A percentile compares a stretch with the other conserved stretches of the same genome.
These are phyloP conservation scores for Tyrophagus putrescentiae DNA, from an alignment of 1,140 invertebrate species.

Conservation along the genomic window DNA sequence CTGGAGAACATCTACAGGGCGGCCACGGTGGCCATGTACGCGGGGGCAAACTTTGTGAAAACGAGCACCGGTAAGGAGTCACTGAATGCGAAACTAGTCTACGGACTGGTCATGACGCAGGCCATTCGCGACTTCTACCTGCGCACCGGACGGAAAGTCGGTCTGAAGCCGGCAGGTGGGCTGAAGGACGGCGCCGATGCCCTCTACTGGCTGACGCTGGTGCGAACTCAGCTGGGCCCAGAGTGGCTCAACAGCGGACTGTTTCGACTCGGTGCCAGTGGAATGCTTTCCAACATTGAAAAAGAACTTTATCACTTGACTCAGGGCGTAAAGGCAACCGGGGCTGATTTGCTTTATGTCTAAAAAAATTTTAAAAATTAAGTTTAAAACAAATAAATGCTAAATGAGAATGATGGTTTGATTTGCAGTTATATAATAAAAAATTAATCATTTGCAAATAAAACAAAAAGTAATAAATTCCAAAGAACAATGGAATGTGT, in stretches of 20 bases:
- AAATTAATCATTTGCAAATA: too few relatives aligned
- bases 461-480: too few relatives aligned
- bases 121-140: constrained; percentile 71
- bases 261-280: constrained; percentile 88
- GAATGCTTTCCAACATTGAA: constrained; percentile 62
- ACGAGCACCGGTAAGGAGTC: constrained; percentile 95
- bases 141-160: constrained; percentile 58
- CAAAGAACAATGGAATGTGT: too few relatives aligned
- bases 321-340: too few relatives aligned
- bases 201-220: constrained; percentile 67
- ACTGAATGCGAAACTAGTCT: constrained; percentile 79
- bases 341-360: too few relatives aligned
- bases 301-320: constrained; percentile 42
- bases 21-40: constrained; percentile 18
- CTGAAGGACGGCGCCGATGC: constrained; percentile 70
- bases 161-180: constrained; percentile 92
- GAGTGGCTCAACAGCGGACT: constrained; percentile 65
- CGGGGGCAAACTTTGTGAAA: constrained; percentile 88
- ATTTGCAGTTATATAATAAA: too few relatives aligned
- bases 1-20: constrained; percentile 69
- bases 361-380: too few relatives aligned
- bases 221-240: constrained; percentile 67
- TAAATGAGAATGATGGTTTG: too few relatives aligned
- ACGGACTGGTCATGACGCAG: constrained; percentile 80
- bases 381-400: too few relatives aligned